These are phyloP conservation scores for Redunca redunca DNA, from an alignment of 2,113 vertebrate species.

Conservation along the genomic window DNA sequence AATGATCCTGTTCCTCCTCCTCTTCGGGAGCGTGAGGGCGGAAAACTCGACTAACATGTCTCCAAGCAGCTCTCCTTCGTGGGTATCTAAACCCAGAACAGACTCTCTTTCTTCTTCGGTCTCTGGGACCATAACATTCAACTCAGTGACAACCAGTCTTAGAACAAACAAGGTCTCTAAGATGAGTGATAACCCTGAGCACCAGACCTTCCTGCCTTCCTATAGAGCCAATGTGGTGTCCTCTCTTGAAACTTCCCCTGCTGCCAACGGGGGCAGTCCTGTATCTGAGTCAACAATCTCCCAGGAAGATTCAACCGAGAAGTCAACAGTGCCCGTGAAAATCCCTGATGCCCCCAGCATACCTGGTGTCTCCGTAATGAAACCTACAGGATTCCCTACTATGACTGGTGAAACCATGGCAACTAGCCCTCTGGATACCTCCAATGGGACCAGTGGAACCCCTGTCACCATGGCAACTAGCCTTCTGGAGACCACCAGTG, in stretches of 20 bases:
- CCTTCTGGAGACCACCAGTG: background rate
- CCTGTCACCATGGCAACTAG: background rate
- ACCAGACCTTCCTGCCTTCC: fast-evolving
- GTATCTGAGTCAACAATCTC: background rate
- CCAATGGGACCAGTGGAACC: fast-evolving
- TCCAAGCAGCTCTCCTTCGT: fast-evolving
- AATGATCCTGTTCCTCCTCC: constrained; percentile 14
- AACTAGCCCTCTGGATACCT: background rate
- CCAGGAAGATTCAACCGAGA: background rate
- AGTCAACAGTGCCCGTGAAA: background rate
- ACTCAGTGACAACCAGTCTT: fast-evolving
- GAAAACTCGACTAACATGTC: fast-evolving
- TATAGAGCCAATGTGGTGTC: fast-evolving
- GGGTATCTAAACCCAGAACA: fast-evolving
- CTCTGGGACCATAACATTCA: background rate
- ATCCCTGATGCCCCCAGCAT: background rate
- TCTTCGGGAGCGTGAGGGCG: background rate
- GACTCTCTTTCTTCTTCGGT: fast-evolving
- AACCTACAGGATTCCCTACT: background rate
- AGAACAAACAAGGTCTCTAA: fast-evolving
- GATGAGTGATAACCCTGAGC: fast-evolving
- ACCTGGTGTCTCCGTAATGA: background rate
- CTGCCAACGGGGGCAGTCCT: fast-evolving
- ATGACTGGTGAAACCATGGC: background rate
- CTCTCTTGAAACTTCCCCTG: background rate